phyloP scores from a whole-genome alignment of 2,113 vertebrate genomes.

The Gila orcuttii region DNA sequence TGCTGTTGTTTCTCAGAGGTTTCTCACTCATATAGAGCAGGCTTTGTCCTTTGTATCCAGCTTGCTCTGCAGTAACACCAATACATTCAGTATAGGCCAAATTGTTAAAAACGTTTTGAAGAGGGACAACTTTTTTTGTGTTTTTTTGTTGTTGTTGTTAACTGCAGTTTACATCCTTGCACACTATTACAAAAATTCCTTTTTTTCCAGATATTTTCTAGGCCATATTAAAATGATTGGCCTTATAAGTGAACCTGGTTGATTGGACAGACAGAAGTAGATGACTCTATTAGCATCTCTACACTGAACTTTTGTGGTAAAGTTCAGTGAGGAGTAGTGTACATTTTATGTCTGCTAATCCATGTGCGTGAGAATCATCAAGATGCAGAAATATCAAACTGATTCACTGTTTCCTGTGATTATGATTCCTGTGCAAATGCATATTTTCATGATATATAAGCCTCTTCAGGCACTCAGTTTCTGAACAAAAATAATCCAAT shows the following conservation, averaged over 20 bases:
- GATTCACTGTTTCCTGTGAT: conserved; percentile 13
- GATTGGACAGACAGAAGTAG: neutral
- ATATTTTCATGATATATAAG: neutral
- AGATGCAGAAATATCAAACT: neutral
- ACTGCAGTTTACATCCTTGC: conserved; percentile 19
- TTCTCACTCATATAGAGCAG: conserved; percentile 38
- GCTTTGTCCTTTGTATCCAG: conserved; percentile 44
- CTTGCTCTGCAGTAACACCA: neutral
- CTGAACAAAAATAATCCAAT: neutral
- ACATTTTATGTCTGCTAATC: neutral
- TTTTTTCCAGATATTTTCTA: neutral
- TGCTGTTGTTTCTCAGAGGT: conserved; percentile 45
- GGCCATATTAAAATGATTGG: neutral
- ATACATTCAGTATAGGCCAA: conserved; percentile 27
- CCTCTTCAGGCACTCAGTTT: neutral
- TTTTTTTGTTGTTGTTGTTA: neutral
- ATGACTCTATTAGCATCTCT: neutral
- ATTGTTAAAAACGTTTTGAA: conserved; percentile 23
- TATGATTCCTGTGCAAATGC: neutral
- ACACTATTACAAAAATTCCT: neutral
- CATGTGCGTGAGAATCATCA: conserved; percentile 2
- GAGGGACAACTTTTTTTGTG: neutral
- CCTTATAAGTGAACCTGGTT: neutral
- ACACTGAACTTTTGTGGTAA: neutral
- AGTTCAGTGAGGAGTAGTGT: neutral